Evolutionary conservation across 2,113 vertebrate species (phyloP), one percentile per base, ranked within the genome.

Genomic region (Gambusia affinis): DNA sequence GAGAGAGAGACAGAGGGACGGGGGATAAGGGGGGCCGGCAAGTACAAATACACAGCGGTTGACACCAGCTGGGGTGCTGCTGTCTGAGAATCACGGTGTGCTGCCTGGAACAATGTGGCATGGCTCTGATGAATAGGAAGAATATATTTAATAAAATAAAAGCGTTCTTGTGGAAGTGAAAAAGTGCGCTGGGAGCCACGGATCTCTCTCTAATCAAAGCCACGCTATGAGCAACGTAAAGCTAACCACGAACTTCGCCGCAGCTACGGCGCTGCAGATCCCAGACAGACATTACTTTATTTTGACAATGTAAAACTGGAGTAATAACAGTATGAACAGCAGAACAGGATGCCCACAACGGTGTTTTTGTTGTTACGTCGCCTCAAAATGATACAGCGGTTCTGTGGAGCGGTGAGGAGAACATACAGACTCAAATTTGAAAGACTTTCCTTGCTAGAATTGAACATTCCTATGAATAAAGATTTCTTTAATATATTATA

Each of bases 21-120:
- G 35, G 8, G 35, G 35, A 2, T 0, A 8, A 12, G 8, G 8
- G 2, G 35, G 39, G 3, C 3, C 8, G 5, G 30, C 30, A 30
- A 19, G n/a, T 27, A 85, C 89, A 89, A 80, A 84, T 78, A 69
- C 70, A 82, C 67, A 60, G 51, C 60, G 15, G 15, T 72, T 62
- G 73, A 78, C 78, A 81, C 66, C 63, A 35, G 69, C 72, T 57
- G 69, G 64, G 64, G 76, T 29, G 67, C 81, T 78, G 70, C 77
- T 65, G 81, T 68, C 62, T 60, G 54, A 69, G 15, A 37, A 51
- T 74, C 78, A 60, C 63, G 66, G 71, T 64, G 64, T 31, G 12
- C 33, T 61, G 61, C 27, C 70, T 62, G 71, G 64, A 54, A 73
- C 29, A 19, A 75, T n/a, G 8, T 42, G 12, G 2, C 35, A 5